Evolutionary conservation across 2,888 invertebrate species (phyloP).

Genomic region (Papilio elwesi): DNA sequence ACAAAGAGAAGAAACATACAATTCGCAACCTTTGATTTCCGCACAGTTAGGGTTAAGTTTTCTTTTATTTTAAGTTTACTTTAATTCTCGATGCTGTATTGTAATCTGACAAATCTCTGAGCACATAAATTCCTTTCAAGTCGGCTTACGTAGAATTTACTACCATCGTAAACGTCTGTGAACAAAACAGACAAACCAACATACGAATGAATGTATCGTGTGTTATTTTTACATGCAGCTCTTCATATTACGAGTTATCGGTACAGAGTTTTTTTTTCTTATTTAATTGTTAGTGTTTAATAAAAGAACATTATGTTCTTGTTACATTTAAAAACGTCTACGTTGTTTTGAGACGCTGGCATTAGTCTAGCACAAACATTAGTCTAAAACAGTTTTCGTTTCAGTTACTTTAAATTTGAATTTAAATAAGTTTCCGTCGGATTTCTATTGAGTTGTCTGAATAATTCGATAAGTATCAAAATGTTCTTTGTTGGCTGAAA

Average conservation of each 20-base stretch:
- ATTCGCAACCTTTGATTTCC: too few species aligned
- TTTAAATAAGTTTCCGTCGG: constrained; percentile 36
- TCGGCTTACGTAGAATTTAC: constrained; percentile 31
- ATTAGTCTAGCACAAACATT: constrained; percentile 11
- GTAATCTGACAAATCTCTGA: constrained; percentile 22
- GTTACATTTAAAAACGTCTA: neutral
- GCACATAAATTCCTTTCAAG: constrained; percentile 39
- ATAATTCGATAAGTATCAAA: constrained; percentile 24
- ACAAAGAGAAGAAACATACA: too few species aligned
- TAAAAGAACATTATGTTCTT: neutral
- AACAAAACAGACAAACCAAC: constrained; percentile 23
- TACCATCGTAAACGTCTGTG: constrained; percentile 32
- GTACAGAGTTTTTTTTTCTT: neutral
- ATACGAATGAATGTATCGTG: constrained; percentile 8
- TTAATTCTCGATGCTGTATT: constrained; percentile 9
- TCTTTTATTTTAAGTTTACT: neutral
- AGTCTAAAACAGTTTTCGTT: constrained; percentile 36
- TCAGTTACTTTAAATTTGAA: constrained; percentile 30
- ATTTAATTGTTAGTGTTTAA: neutral
- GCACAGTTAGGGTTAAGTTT: neutral
- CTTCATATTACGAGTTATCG: neutral
- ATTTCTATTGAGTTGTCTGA: constrained; percentile 21
- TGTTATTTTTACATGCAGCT: constrained; percentile 7
- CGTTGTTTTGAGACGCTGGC: neutral
- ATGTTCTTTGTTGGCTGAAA: constrained; percentile 28